Evolutionary conservation across 2,888 invertebrate species (phyloP).

Genomic region (Caenorhabditis virilis): DNA sequence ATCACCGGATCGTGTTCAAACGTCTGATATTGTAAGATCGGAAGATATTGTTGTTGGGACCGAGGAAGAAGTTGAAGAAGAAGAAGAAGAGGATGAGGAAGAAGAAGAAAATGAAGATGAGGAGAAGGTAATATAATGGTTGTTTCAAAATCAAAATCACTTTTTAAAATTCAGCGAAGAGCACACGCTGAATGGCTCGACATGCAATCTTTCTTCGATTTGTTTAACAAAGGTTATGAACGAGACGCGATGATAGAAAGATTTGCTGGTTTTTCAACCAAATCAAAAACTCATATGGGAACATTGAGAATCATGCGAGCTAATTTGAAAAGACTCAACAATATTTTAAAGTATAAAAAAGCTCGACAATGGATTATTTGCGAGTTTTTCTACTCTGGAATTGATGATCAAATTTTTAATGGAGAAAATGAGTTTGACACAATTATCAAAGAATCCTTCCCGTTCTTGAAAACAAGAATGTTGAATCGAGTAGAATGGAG

Average conservation of each 20-base stretch:
- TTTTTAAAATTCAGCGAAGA: too few species aligned
- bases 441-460: slow-evolving; percentile 89
- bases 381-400: slow-evolving; percentile 98
- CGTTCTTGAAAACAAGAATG: slow-evolving; percentile 83
- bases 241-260: slow-evolving; percentile 17
- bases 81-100: background rate
- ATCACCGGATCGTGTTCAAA: slow-evolving; percentile 15
- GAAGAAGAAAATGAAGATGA: background rate
- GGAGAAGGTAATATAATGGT: slow-evolving; percentile 15
- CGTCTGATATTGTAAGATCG: too few species aligned
- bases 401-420: slow-evolving; percentile 87
- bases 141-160: too few species aligned
- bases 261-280: slow-evolving; percentile 5
- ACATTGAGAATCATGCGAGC: slow-evolving; percentile 27
- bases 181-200: slow-evolving; percentile 25
- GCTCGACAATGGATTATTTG: slow-evolving; percentile 79
- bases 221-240: slow-evolving; percentile 25
- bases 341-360: slow-evolving; percentile 95
- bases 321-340: slow-evolving; percentile 71
- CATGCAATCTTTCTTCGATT: slow-evolving; percentile 25
- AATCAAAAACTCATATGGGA: slow-evolving; percentile 19
- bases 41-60: too few species aligned
- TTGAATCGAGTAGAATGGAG: slow-evolving; percentile 91
- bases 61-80: background rate
- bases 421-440: slow-evolving; percentile 95